A percentile compares a stretch with the other conserved stretches of the same genome.
These are phyloP conservation scores for Isotomurus palustris DNA, from an alignment of 2,888 invertebrate species.

Conservation along the genomic window DNA sequence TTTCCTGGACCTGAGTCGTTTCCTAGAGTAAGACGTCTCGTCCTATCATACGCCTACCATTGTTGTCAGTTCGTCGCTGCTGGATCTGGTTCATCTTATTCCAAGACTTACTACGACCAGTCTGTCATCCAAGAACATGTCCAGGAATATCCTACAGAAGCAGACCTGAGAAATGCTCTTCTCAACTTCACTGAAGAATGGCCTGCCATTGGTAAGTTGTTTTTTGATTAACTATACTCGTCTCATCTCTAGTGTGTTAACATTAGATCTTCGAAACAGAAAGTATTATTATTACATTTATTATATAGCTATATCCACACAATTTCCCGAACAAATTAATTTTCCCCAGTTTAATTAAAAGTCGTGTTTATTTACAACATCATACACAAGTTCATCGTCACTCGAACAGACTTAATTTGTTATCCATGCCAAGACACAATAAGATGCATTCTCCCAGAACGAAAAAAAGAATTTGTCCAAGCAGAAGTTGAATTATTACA, in stretches of 20 bases:
- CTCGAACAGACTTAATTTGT: too few relatives aligned
- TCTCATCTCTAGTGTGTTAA: too few relatives aligned
- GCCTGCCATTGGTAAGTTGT: conserved; percentile 72
- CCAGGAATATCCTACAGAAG: conserved; percentile 59
- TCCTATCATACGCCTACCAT: conserved; percentile 91
- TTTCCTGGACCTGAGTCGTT: conserved; percentile 83
- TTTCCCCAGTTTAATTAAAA: too few relatives aligned
- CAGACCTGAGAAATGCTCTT: conserved; percentile 32
- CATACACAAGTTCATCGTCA: background rate
- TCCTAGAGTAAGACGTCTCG: conserved; percentile 69
- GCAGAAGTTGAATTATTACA: background rate
- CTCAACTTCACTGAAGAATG: conserved; percentile 54
- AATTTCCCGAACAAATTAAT: too few relatives aligned
- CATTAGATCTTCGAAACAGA: too few relatives aligned
- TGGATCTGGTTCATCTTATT: conserved; percentile 57
- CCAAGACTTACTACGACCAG: conserved; percentile 5
- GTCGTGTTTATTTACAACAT: background rate
- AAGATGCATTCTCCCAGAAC: too few relatives aligned
- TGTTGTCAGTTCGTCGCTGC: conserved; percentile 74
- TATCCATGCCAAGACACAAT: too few relatives aligned
- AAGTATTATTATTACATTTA: too few relatives aligned
- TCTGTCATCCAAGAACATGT: conserved; percentile 57
- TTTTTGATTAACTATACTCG: too few relatives aligned
- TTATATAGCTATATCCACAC: too few relatives aligned
- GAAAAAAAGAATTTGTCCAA: background rate